phyloP scores from a whole-genome alignment of 2,113 vertebrate genomes.

The Crocuta crocuta region DNA sequence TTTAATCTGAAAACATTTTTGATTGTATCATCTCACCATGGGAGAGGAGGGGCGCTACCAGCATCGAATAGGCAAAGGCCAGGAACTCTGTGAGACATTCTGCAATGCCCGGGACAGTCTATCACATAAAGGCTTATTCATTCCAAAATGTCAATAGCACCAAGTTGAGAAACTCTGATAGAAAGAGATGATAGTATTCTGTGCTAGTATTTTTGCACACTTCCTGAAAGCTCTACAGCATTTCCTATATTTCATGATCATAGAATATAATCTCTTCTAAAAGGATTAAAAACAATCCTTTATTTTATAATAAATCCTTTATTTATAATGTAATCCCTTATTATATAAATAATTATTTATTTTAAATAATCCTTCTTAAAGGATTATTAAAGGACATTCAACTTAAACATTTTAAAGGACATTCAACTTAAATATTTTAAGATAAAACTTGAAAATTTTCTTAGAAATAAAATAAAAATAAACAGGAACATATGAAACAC shows the following conservation, averaged over 20 bases:
- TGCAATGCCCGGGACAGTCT: neutral
- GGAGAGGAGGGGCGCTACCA: fast-evolving
- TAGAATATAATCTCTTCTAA: neutral
- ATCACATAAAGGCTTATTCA: neutral
- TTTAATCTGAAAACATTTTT: neutral
- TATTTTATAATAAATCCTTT: too few relatives aligned
- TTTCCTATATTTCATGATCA: neutral
- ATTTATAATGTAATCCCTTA: too few relatives aligned
- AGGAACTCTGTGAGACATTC: neutral
- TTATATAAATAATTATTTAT: too few relatives aligned
- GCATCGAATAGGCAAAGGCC: neutral
- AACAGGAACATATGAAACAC: neutral
- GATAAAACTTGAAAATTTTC: neutral
- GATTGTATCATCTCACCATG: fast-evolving
- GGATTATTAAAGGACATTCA: too few relatives aligned
- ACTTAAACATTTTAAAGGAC: neutral
- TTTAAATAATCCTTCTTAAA: too few relatives aligned
- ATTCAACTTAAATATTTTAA: neutral
- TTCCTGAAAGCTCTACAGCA: neutral
- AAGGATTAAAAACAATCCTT: too few relatives aligned
- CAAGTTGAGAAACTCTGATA: neutral
- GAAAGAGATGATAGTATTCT: neutral
- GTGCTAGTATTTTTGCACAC: neutral
- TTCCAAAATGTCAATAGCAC: neutral
- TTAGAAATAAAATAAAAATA: neutral